Base-by-base conservation (phyloP, 2,888 invertebrate genomes). In the Hofmannophila pseudospretella region DNA sequence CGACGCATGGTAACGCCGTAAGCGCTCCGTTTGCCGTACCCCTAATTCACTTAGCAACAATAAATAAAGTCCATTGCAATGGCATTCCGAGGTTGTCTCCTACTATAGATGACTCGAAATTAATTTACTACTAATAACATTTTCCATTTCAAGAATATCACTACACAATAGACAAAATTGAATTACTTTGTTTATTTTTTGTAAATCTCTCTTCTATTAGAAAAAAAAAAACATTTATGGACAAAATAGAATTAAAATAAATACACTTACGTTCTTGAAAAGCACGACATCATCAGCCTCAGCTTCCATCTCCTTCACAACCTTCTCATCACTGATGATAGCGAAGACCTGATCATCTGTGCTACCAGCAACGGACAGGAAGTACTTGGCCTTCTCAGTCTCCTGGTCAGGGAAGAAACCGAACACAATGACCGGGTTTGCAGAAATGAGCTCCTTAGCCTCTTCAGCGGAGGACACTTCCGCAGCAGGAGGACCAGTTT, bases 401-500 rank as follows among this genome's bases (percentile, higher is more conserved):
- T 92, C 91, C 47, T 89, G 89, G 70, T 97, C 94, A 60, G 93
- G 91, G 89, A 97, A 97, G 92, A 95, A 97, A 76, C 97, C 98
- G 67, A 99, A 86, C 50, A 98, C 88, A 48, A 91, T 93, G 42
- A 99, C 96, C 54, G 94, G 90, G 57, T 91, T 91, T 16, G 90
- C 91, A 25, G 93, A 95, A 39, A 94, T 90, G 65, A 98, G 92
- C 47, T 92, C 90, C 73, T 96, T 95, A 38, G 94, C 93, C 49
- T 94, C 95, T 38, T 95, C 96, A 2, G 93, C 92, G 4, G 92
- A 89, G 22, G 89, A 75, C 26, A 99, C 80, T 46, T 92, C 91
- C 55, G 91, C 90, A n/a, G 97, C 98, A 42, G 97, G 93, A 34
- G 99, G 98, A 36, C 99, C 99, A 65, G 97, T 96, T 90, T 99